A percentile compares a stretch with the other conserved stretches of the same genome.
phyloP scores from a whole-genome alignment of 2,888 invertebrate genomes.

The Pandemis heparana region DNA sequence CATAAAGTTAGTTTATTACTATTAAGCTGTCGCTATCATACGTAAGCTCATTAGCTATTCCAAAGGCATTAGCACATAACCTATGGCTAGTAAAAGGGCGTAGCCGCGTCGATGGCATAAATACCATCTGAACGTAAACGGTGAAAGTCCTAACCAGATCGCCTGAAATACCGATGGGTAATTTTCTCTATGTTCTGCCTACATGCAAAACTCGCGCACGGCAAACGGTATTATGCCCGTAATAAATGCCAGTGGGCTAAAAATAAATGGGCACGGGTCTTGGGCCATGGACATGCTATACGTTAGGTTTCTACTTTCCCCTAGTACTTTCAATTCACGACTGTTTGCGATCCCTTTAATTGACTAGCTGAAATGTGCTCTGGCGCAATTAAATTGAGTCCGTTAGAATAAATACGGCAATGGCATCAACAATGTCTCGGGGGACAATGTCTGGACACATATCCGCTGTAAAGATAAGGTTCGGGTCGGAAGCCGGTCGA shows the following conservation, averaged over 20 bases:
- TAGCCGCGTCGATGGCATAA: slow-evolving; percentile 73
- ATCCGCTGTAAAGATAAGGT: not conserved
- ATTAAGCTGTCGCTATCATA: slow-evolving; percentile 16
- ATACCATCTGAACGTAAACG: slow-evolving; percentile 76
- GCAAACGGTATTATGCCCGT: slow-evolving; percentile 38
- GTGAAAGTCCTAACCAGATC: slow-evolving; percentile 75
- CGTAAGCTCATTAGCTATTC: slow-evolving; percentile 25
- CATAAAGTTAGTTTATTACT: slow-evolving; percentile 11
- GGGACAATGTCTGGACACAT: not conserved
- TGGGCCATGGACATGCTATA: slow-evolving; percentile 47
- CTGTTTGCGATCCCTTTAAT: slow-evolving; percentile 44
- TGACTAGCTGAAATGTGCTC: slow-evolving; percentile 38
- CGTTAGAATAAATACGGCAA: not conserved
- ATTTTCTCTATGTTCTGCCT: slow-evolving; percentile 56
- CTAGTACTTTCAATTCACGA: slow-evolving; percentile 47
- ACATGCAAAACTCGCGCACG: slow-evolving; percentile 50
- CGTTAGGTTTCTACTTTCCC: slow-evolving; percentile 67
- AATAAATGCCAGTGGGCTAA: slow-evolving; percentile 46
- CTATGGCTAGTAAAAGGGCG: slow-evolving; percentile 54
- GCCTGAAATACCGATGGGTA: slow-evolving; percentile 73
- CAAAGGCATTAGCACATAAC: slow-evolving; percentile 18
- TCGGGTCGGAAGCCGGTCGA: not conserved
- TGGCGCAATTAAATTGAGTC: slow-evolving; percentile 26
- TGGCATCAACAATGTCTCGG: not conserved
- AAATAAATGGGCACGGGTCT: slow-evolving; percentile 46